Percentiles rank a stretch among this genome's conserved stretches.
Evolutionary conservation across 1,140 invertebrate species (phyloP).

Genomic region (Brachionus koreanus): DNA sequence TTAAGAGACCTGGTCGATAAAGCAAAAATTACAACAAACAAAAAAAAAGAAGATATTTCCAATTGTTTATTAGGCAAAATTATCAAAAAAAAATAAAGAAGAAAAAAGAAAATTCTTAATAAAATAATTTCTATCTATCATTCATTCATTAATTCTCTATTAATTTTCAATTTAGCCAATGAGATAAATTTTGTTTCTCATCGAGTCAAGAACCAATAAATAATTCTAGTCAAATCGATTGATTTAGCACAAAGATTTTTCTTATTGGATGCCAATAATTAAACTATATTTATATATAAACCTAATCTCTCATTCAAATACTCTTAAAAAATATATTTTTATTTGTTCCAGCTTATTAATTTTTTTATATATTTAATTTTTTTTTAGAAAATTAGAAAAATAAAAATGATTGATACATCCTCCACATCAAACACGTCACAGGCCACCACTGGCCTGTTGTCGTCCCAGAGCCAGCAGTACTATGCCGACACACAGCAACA

Average conservation of each 20-base stretch:
- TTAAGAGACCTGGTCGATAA: neutral
- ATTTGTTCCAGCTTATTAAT: slow-evolving; percentile 22
- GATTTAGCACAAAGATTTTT: neutral
- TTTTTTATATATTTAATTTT: neutral
- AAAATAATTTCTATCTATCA: neutral
- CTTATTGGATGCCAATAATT: neutral
- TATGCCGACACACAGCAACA: neutral
- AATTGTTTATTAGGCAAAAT: neutral
- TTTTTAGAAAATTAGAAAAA: neutral
- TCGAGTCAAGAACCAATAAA: neutral
- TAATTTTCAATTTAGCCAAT: neutral
- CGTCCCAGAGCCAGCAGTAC: neutral
- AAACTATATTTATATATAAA: neutral
- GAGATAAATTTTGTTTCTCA: neutral
- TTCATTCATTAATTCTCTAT: too few species aligned
- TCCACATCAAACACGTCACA: neutral
- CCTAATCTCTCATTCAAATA: neutral
- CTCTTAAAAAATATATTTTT: neutral
- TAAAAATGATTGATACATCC: slow-evolving; percentile 40
- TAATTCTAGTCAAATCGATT: neutral
- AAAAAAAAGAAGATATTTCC: neutral
- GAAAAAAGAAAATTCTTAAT: neutral
- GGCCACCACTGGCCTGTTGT: neutral
- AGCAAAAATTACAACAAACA: neutral
- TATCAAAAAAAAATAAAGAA: neutral